Evolutionary conservation across 2,888 invertebrate genomes (phyloP).

Genomic region (Andrena praecox): DNA sequence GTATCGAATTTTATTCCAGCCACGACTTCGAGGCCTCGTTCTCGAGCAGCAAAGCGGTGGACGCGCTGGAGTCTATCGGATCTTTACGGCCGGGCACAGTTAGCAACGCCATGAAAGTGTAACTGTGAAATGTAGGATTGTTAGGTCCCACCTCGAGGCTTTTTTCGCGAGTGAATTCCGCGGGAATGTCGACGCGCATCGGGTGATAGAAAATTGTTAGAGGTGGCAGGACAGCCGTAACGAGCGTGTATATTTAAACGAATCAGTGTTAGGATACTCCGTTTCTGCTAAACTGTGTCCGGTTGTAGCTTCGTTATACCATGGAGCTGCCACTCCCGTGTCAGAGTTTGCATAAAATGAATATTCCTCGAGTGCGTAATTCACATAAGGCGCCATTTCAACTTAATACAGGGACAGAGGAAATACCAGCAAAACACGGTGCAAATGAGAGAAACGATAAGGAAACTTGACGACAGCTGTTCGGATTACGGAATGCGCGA

Average conservation of each 20-base stretch:
- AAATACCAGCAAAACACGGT: not conserved
- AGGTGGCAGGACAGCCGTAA: too few relatives aligned
- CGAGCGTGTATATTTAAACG: too few relatives aligned
- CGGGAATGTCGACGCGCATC: not conserved
- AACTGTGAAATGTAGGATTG: conserved; percentile 5
- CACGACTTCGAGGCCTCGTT: not conserved
- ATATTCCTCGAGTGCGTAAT: not conserved
- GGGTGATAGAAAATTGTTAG: too few relatives aligned
- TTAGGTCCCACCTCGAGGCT: not conserved
- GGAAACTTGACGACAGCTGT: not conserved
- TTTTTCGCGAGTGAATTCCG: conserved; percentile 3
- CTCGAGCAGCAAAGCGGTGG: too few relatives aligned
- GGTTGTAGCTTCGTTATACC: too few relatives aligned
- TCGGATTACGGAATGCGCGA: too few relatives aligned
- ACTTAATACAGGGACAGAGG: not conserved
- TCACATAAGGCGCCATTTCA: not conserved
- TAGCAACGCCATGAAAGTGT: conserved; percentile 22
- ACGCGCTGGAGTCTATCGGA: not conserved
- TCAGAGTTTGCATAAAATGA: conserved; percentile 1
- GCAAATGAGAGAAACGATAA: not conserved
- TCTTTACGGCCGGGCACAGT: conserved; percentile 10
- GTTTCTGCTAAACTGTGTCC: too few relatives aligned
- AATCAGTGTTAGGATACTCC: too few relatives aligned
- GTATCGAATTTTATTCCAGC: conserved; percentile 12
- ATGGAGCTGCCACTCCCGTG: too few relatives aligned